phyloP scores from a whole-genome alignment of 2,797 vertebrate genomes.

The Bovichtus variegatus region DNA sequence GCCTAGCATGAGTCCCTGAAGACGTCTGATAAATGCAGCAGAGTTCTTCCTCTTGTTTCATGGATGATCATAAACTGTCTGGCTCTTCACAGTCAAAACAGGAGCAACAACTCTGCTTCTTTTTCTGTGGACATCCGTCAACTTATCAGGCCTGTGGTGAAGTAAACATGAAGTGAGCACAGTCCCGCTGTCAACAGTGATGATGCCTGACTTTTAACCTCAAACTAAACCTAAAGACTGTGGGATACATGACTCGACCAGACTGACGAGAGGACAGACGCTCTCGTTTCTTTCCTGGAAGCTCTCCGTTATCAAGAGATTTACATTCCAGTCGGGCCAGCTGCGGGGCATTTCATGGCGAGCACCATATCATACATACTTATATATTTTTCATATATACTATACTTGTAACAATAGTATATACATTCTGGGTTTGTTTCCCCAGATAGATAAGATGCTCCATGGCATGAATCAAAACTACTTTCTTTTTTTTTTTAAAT shows the following conservation, averaged over 20 bases:
- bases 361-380: not conserved
- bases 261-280: constrained; percentile 38
- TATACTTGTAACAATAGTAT: not conserved
- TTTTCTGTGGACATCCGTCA: not conserved
- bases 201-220: constrained; percentile 4
- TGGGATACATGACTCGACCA: not conserved
- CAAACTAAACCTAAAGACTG: constrained; percentile 1
- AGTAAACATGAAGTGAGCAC: not conserved
- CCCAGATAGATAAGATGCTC: not conserved
- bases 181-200: not conserved
- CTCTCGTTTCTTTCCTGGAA: constrained; percentile 56
- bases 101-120: not conserved
- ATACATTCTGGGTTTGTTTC: not conserved
- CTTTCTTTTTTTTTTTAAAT: not conserved
- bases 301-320: constrained; percentile 45
- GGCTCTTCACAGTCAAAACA: not conserved
- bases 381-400: not conserved
- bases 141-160: not conserved
- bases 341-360: constrained; percentile 24
- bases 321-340: constrained; percentile 47
- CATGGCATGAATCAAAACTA: not conserved
- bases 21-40: constrained; percentile 22
- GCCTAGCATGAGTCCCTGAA: constrained; percentile 42
- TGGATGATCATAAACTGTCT: constrained; percentile 7
- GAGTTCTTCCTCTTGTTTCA: constrained; percentile 14